phyloP scores from a whole-genome alignment of 2,888 invertebrate genomes.

The Apamea anceps region DNA sequence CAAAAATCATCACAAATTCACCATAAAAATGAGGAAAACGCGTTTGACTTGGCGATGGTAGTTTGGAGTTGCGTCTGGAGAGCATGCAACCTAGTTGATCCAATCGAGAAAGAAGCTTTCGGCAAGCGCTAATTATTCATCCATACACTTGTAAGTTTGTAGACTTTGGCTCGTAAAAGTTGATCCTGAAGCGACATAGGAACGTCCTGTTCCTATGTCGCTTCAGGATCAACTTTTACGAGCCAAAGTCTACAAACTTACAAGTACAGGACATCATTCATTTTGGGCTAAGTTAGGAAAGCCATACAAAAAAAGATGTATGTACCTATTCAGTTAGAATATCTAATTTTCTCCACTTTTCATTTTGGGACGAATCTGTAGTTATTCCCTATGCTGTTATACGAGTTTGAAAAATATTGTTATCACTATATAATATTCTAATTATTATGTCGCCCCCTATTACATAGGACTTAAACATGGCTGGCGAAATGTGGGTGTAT shows the following conservation, averaged over 20 bases:
- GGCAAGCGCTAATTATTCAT: background rate
- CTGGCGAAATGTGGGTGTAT: too few relatives aligned
- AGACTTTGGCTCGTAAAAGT: background rate
- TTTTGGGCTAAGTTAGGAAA: background rate
- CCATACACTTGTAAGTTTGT: background rate
- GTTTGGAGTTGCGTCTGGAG: background rate
- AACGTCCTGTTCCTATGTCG: too few relatives aligned
- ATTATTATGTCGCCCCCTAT: too few relatives aligned
- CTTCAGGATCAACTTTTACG: too few relatives aligned
- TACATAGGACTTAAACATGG: too few relatives aligned
- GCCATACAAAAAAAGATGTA: background rate
- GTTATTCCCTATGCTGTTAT: too few relatives aligned
- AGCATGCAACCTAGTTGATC: background rate
- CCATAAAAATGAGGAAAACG: background rate
- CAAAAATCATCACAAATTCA: background rate
- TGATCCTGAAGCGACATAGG: background rate
- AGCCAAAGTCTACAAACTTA: too few relatives aligned
- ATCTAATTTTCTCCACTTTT: background rate
- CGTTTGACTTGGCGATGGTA: background rate
- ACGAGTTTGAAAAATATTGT: too few relatives aligned
- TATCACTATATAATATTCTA: too few relatives aligned
- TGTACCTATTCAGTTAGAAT: background rate
- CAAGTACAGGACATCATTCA: background rate
- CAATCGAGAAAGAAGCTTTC: background rate
- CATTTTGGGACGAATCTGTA: too few relatives aligned